These are phyloP conservation scores for Chromis chromis DNA, from an alignment of 2,797 vertebrate genomes.

Conservation along the genomic window DNA sequence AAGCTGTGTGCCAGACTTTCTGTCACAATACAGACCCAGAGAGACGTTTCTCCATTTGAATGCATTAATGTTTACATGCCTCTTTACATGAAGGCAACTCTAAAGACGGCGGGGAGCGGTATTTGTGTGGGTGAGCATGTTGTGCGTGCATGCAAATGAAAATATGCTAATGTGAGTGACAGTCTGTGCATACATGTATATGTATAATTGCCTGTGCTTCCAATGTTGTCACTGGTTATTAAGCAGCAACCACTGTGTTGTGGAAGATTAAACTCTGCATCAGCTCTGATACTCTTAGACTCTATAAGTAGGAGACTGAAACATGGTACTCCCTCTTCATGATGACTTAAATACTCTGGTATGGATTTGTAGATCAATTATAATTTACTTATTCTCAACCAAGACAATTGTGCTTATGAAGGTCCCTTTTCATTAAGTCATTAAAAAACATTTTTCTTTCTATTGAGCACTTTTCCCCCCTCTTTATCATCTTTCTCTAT, in stretches of 20 bases:
- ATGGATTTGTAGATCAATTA: not conserved
- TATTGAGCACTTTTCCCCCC: no score
- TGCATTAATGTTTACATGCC: constrained; percentile 43
- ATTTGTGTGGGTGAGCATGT: constrained; percentile 17
- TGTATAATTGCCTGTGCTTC: constrained; percentile 17
- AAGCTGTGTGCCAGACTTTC: constrained; percentile 26
- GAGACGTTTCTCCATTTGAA: constrained; percentile 34
- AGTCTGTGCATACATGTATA: constrained; percentile 8
- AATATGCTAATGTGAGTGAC: constrained; percentile 21
- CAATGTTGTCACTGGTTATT: constrained; percentile 31
- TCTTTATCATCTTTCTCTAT: no score
- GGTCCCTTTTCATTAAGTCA: not conserved
- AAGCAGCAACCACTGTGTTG: constrained; percentile 35
- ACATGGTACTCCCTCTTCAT: not conserved
- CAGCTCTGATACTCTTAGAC: constrained; percentile 42
- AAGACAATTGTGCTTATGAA: not conserved
- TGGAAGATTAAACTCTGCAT: constrained; percentile 37
- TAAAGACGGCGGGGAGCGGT: constrained; percentile 12
- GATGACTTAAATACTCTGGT: not conserved
- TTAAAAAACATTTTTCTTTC: constrained; percentile 1
- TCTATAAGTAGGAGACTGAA: constrained; percentile 32
- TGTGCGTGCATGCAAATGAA: constrained; percentile 38
- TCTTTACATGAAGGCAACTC: constrained; percentile 34
- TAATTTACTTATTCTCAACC: constrained; percentile 1
- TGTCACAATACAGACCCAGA: constrained; percentile 25